Evolutionary conservation across 2,888 invertebrate species (phyloP), one percentile per base, ranked within the genome.

Genomic region (Galerucella calmariensis): DNA sequence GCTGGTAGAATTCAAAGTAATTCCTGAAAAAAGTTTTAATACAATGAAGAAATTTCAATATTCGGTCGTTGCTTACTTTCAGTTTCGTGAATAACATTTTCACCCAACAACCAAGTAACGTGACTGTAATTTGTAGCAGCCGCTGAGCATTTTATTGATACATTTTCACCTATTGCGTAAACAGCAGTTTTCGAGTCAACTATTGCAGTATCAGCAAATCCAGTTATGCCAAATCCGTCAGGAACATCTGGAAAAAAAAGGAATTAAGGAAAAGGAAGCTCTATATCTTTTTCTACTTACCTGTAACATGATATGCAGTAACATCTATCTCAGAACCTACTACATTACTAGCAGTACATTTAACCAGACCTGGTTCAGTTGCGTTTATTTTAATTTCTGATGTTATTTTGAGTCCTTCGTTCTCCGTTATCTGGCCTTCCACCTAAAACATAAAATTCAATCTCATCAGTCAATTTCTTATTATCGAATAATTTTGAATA

Each of bases 121-220:
- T 87, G 83, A 0, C 89, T 87, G 78, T 89, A 91, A 75, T 90
- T 88, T 78, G 89, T 89, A 20, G 89, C 87, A 0, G 92, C 89
- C 0, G 90, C 91, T 2, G 89, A 90, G 83, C 94, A 94, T 6
- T 86, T 88, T 8, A 93, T 79, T n/a, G 84, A 86, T 0, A 92
- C 82, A 71, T 89, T 82, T 78, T 93, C 92, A 0, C 90, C 91
- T 46, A 88, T 87, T 0, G 91, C 90, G 1, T 89, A 79, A 59
- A 77, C 78, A 12, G 79, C 80, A 24, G 77, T 78, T n/a, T 73
- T 73, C 3, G 75, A 51, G 41, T 80, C 67, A 66, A 80, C 70
- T 56, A 89, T 87, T 48, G 87, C 85, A 12, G 84, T 84, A 70
- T 82, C 85, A 58, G 88, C 87, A 0, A 88, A 80, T 1, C 87